These are phyloP conservation scores for Muntiacus reevesi DNA, from an alignment of 2,113 vertebrate genomes.

Conservation along the genomic window DNA sequence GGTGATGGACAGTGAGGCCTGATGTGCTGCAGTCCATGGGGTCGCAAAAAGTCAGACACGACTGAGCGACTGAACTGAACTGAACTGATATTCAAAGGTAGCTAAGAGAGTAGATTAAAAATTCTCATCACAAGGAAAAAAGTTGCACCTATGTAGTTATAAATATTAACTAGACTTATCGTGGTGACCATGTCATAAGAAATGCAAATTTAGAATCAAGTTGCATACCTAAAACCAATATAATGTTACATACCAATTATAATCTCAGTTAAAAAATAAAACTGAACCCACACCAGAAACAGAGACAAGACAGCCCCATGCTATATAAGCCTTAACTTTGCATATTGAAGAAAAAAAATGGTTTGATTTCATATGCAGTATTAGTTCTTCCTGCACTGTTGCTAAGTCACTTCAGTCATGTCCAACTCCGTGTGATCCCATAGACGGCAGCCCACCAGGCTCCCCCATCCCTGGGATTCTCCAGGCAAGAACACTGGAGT, in stretches of 20 bases:
- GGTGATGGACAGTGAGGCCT: neutral
- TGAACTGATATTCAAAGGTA: neutral
- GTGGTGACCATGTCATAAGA: neutral
- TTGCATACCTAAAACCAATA: neutral
- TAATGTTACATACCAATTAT: neutral
- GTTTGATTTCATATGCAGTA: neutral
- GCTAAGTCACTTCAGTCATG: too few species aligned
- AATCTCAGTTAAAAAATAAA: neutral
- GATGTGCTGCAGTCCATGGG: neutral
- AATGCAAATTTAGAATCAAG: neutral
- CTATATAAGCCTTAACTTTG: neutral
- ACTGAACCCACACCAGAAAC: neutral
- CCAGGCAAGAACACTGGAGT: too few species aligned
- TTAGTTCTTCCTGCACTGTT: neutral
- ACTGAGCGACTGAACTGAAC: neutral
- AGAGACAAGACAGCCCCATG: neutral
- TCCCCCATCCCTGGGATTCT: too few species aligned
- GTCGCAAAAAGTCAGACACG: fast-evolving
- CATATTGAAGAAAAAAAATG: neutral
- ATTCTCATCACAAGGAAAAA: neutral
- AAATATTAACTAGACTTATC: neutral
- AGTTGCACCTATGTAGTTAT: neutral
- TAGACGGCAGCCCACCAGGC: too few species aligned
- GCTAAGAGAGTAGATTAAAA: neutral
- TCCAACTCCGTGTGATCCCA: too few species aligned